Percentiles rank a stretch among this genome's conserved stretches.
Evolutionary conservation across 2,113 vertebrate genomes (phyloP).

Genomic region (Ailuropoda melanoleuca): DNA sequence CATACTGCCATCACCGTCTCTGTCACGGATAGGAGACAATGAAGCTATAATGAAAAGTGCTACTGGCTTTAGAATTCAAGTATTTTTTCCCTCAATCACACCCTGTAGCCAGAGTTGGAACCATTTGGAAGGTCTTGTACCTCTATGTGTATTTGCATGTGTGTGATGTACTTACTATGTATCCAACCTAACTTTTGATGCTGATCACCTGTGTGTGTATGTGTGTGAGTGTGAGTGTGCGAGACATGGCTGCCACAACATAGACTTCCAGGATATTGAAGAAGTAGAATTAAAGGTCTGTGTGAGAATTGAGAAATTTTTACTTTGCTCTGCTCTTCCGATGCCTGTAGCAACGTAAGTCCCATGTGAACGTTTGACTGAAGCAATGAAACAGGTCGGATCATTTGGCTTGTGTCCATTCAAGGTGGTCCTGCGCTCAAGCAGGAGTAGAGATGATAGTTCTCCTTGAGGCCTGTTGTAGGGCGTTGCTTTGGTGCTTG

Average conservation of each 20-base stretch:
- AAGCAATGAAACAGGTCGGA: neutral
- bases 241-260: neutral
- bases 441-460: neutral
- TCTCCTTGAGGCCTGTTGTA: neutral
- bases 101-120: neutral
- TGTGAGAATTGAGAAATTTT: neutral
- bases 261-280: neutral
- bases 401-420: neutral
- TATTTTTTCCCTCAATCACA: neutral
- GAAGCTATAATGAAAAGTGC: neutral
- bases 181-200: neutral
- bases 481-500: neutral
- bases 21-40: neutral
- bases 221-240: no score
- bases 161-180: neutral
- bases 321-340: neutral
- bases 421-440: neutral
- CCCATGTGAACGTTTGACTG: neutral
- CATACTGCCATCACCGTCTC: neutral
- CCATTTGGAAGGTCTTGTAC: neutral
- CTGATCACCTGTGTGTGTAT: neutral
- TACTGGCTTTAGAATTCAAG: neutral
- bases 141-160: neutral
- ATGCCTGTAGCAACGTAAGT: neutral
- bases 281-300: neutral